Base-by-base conservation (phyloP, 2,888 invertebrate species). In the Nemurella pictetii region DNA sequence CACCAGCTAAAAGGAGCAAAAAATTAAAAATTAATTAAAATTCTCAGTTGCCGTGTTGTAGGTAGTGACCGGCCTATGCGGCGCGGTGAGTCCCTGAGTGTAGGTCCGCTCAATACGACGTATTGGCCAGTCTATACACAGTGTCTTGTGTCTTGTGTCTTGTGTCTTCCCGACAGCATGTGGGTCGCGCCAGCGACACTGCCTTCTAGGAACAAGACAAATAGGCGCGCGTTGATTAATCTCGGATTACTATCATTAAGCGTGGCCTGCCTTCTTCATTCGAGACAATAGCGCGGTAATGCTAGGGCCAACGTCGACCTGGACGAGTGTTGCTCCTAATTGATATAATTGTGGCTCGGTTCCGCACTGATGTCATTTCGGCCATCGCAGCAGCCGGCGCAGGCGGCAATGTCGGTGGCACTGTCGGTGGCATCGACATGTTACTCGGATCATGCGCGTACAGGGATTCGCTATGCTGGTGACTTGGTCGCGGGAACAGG, bases 231-330 rank as follows among this genome's bases (percentile, higher is more conserved):
- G 35, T 81, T 81, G 80, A 81, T 81, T 35, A 81, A 81, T 15
- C 26, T 35, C 80, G 80, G 27, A 81, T 81, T 36, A 81, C 80
- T 81, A 81, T 81, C 26, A 81, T 81, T 81, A 81, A 29, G 36
- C 32, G 29, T 25, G 80, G 9, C 20, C 80, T 32, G 32, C 32
- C 80, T 32, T 80, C 28, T 75, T 28, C n/a, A 28, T 75, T n/a
- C 29, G 32, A 80, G 80, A 80, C 80, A 30, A 80, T 30, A 30
- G 80, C 30, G 29, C 7, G 80, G 28, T 80, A 30, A 75, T 75
- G 26, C 27, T 12, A 75, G 25, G 25, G 26, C 28, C 55, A 3
- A 27, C 5, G 75, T 75, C 20, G 27, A 75, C 75, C 25, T 75
- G 25, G 75, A 36, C 75, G 75, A n/a, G 25, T 75, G 9, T 75